Conservation (phyloP, 2,888 invertebrate genomes). For the Lasioglossum calceatum region DNA sequence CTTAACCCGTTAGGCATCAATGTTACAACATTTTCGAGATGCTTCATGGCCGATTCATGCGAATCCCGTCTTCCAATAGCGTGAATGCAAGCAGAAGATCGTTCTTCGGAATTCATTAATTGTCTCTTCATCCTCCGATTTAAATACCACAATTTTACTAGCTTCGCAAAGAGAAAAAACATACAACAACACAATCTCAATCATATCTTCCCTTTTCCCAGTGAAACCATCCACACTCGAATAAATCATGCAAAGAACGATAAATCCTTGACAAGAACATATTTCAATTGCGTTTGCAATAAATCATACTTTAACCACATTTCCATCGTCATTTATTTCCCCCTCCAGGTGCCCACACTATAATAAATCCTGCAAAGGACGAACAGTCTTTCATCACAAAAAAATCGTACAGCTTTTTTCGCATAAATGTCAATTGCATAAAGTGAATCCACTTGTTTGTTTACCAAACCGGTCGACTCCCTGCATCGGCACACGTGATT, state of each 20-base stretch:
- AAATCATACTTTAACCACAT: background rate
- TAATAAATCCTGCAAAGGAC: background rate
- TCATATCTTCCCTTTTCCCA: background rate
- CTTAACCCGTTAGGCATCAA: background rate
- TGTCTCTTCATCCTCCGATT: background rate
- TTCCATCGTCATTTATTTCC: background rate
- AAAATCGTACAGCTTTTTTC: background rate
- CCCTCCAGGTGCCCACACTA: background rate
- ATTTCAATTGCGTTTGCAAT: background rate
- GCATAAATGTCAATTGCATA: background rate
- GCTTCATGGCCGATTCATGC: background rate
- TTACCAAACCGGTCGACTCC: background rate
- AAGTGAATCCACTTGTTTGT: background rate
- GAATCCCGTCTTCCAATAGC: background rate
- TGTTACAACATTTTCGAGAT: background rate
- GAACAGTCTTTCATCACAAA: background rate
- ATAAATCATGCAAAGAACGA: background rate
- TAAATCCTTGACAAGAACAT: background rate
- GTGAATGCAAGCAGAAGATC: background rate
- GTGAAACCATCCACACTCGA: background rate
- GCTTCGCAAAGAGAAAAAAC: background rate
- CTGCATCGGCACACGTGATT: background rate
- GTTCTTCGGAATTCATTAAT: background rate
- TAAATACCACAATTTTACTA: background rate
- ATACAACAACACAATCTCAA: too few relatives aligned